Evolutionary conservation across 2,797 vertebrate species (phyloP).

Genomic region (Amniataba percoides): DNA sequence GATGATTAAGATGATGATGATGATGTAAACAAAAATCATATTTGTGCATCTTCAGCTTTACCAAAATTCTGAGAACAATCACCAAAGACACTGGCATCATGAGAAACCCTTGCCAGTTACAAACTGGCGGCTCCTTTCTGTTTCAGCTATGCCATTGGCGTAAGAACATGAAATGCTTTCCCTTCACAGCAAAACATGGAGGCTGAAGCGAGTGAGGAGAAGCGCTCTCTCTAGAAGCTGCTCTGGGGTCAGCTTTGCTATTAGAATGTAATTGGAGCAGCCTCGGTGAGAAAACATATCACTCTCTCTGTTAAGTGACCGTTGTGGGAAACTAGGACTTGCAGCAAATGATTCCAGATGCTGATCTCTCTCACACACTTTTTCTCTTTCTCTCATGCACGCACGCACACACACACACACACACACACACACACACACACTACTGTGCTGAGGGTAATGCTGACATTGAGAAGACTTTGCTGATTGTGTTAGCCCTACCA

Average conservation of each 20-base stretch:
- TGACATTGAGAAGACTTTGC: slow-evolving; percentile 67
- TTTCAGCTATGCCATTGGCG: slow-evolving; percentile 52
- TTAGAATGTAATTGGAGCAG: slow-evolving; percentile 77
- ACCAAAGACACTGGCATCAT: slow-evolving; percentile 47
- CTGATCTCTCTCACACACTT: slow-evolving; percentile 38
- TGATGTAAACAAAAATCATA: slow-evolving; percentile 72
- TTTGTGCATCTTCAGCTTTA: slow-evolving; percentile 61
- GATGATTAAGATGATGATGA: slow-evolving; percentile 30
- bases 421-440: slow-evolving; percentile 19
- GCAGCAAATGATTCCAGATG: slow-evolving; percentile 82
- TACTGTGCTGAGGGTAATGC: slow-evolving; percentile 62
- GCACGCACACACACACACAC: background rate
- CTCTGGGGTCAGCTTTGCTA: slow-evolving; percentile 70
- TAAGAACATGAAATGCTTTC: slow-evolving; percentile 62
- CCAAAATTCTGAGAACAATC: slow-evolving; percentile 56
- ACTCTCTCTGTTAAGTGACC: slow-evolving; percentile 74
- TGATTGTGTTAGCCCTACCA: slow-evolving; percentile 74
- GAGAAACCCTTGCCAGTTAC: slow-evolving; percentile 45
- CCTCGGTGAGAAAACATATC: slow-evolving; percentile 75
- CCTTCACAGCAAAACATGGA: slow-evolving; percentile 65
- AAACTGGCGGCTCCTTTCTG: slow-evolving; percentile 46
- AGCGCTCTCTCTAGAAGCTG: slow-evolving; percentile 52
- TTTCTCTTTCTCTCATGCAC: background rate
- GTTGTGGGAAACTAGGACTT: slow-evolving; percentile 75
- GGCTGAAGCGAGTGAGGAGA: slow-evolving; percentile 46